A percentile compares a stretch with the other conserved stretches of the same genome.
These are phyloP conservation scores for Loris lydekkerianus DNA, from an alignment of 2,797 vertebrate species.

Conservation along the genomic window DNA sequence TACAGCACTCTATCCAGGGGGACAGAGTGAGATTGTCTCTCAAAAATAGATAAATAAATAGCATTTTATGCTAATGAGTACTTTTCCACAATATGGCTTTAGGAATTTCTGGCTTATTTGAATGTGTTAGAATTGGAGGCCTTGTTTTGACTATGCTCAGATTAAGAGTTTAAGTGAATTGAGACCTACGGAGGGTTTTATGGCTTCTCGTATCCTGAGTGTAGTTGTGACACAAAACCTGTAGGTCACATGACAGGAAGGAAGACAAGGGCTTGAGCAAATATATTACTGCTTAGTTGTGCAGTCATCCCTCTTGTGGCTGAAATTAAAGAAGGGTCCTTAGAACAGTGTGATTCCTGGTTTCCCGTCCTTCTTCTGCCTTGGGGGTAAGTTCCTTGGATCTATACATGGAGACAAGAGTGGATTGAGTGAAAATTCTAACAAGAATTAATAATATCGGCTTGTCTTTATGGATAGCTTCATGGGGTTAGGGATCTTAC, in stretches of 20 bases:
- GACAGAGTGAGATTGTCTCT: too few relatives aligned
- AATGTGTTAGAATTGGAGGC: not conserved
- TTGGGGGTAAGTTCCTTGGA: not conserved
- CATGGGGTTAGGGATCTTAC: not conserved
- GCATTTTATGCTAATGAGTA: not conserved
- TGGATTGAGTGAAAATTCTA: not conserved
- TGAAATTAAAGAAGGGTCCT: not conserved
- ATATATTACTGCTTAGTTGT: too few relatives aligned
- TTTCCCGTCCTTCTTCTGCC: not conserved
- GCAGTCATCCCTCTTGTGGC: not conserved
- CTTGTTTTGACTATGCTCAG: not conserved
- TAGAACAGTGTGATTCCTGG: not conserved
- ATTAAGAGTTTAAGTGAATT: not conserved
- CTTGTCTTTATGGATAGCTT: not conserved
- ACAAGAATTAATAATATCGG: not conserved
- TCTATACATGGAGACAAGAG: not conserved
- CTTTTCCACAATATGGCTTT: not conserved
- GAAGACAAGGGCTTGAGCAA: not conserved
- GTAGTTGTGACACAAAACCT: not conserved
- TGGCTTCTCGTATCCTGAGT: not conserved
- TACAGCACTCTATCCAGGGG: too few relatives aligned
- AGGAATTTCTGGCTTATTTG: not conserved
- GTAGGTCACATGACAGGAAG: not conserved
- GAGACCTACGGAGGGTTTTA: not conserved
- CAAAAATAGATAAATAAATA: not conserved